Percentiles rank a stretch among this genome's conserved stretches.
phyloP scores from a whole-genome alignment of 2,113 vertebrate genomes.

The Podarcis muralis region DNA sequence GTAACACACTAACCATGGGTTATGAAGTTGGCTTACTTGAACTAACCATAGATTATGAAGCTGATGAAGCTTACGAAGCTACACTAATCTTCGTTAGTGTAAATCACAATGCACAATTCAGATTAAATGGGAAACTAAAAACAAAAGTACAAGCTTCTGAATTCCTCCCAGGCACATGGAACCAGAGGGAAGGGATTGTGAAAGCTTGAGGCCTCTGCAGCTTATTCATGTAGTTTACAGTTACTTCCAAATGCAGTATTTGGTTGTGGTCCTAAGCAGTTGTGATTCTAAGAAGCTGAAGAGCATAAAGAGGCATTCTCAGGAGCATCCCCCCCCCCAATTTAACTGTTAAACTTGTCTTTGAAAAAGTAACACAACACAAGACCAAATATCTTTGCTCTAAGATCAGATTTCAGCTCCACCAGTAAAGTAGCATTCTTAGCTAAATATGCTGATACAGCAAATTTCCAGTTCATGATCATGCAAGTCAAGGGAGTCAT shows the following conservation, averaged over 20 bases:
- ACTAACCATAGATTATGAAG: not conserved
- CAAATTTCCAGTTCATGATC: constrained; percentile 76
- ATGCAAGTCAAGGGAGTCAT: constrained; percentile 77
- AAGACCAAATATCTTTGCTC: constrained; percentile 24
- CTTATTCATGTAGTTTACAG: not conserved
- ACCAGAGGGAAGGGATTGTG: not conserved
- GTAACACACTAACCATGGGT: not conserved
- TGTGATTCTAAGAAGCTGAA: not conserved
- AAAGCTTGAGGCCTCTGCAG: too few species aligned
- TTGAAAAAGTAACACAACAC: not conserved
- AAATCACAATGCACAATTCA: not conserved
- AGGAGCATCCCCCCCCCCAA: too few species aligned
- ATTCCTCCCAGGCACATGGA: not conserved
- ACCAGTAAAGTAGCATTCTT: constrained; percentile 66
- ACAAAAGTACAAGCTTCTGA: not conserved
- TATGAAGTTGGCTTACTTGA: not conserved
- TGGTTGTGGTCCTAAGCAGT: not conserved
- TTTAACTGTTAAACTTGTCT: too few species aligned
- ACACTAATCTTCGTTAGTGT: too few species aligned
- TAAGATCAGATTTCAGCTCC: constrained; percentile 67
- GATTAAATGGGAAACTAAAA: not conserved
- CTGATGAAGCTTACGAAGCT: not conserved
- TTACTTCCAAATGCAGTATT: not conserved
- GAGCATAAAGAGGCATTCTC: not conserved
- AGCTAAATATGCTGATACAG: constrained; percentile 67